Evolutionary conservation across 1,140 invertebrate species (phyloP), one percentile per base, ranked within the genome.

Genomic region (Solenopsis invicta): DNA sequence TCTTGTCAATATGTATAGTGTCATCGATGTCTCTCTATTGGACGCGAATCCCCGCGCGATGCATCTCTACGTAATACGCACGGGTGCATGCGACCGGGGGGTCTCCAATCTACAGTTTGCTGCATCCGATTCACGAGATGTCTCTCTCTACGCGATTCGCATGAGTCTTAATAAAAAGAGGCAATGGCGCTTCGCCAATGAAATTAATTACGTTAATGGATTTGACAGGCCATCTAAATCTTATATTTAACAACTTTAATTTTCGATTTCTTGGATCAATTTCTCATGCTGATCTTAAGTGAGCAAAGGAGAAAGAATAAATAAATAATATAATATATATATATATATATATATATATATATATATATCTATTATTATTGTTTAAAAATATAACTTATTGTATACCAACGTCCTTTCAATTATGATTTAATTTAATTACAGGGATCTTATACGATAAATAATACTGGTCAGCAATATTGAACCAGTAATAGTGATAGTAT

Each of bases 1-100:
- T 94, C 94, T 94, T 94, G 94, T 94, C 94, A 94, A 94, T 94
- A 94, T 94, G 94, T 94, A 94, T 94, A 94, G 93, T 94, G 93
- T 94, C 94, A 94, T 94, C 94, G 93, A 94, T 94, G 93, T 94
- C 93, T 94, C 93, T 94, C 91, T 91, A 92, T 89, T 87, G 93
- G 91, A 92, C 92, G 93, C 92, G 93, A 93, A 88, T 92, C 89
- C 89, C 87, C 84, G 76, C 77, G 69, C 77, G 62, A 77, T 81
- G 89, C 89, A 82, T 81, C 89, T 71, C 85, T 69, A 56, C 21
- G 85, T 90, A 87, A 89, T 75, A 74, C 80, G 67, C 80, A 50
- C 87, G 45, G 13, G 74, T 18, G 81, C 56, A 69, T 41, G 16
- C 24, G 18, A 3, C 45, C 85, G 34, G 74, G 50, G 50, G 74